phyloP scores from a whole-genome alignment of 2,113 vertebrate genomes.

The Nanorana parkeri region DNA sequence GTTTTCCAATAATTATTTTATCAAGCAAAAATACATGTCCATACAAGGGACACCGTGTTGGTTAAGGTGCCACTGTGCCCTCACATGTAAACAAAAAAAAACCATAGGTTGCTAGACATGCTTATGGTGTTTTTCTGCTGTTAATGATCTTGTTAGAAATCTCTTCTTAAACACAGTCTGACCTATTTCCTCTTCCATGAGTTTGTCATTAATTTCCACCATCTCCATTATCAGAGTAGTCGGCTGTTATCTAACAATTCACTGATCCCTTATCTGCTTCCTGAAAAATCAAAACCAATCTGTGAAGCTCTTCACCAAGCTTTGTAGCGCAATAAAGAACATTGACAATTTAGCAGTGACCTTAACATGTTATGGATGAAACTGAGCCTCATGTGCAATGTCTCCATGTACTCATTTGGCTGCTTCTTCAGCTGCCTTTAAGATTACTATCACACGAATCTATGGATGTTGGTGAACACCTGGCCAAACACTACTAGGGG shows the following conservation, averaged over 20 bases:
- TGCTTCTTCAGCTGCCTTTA: background rate
- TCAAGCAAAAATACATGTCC: background rate
- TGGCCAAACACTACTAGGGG: no score
- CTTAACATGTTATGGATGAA: background rate
- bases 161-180: background rate
- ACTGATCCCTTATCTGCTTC: constrained; percentile 17
- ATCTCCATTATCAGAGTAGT: background rate
- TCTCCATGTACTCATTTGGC: background rate
- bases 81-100: no score
- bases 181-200: background rate
- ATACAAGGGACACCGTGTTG: background rate
- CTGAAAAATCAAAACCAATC: constrained; percentile 22
- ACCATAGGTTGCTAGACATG: background rate
- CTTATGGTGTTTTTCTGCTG: background rate
- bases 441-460: no score
- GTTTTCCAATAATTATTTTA: no score
- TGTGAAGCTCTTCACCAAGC: background rate
- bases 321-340: background rate
- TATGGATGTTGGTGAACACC: no score
- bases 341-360: background rate
- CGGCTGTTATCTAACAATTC: constrained; percentile 1
- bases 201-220: constrained; percentile 13
- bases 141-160: background rate
- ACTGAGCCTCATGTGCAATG: background rate
- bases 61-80: background rate